These are phyloP conservation scores for Venustoraphidia nigricollis DNA, from an alignment of 2,888 invertebrate genomes.

Conservation along the genomic window DNA sequence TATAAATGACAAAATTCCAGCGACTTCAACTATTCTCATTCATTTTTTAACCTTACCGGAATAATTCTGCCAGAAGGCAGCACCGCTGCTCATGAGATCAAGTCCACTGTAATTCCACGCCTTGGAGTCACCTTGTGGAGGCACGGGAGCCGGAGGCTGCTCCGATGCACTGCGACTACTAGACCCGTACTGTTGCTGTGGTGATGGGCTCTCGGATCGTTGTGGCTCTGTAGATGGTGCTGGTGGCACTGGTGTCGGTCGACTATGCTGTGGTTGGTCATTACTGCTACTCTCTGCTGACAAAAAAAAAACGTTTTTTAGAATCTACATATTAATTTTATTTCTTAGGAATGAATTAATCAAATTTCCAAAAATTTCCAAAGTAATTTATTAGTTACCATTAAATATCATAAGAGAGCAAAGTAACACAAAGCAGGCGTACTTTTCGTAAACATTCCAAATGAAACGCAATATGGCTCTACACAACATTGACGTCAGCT, in stretches of 20 bases:
- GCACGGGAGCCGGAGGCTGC: slow-evolving; percentile 34
- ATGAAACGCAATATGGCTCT: no score
- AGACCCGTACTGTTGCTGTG: slow-evolving; percentile 11
- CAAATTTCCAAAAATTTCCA: no score
- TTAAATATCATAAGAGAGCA: no score
- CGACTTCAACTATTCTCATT: neutral
- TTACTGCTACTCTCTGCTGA: slow-evolving; percentile 15
- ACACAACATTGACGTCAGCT: no score
- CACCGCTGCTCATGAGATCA: slow-evolving; percentile 72
- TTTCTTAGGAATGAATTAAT: no score
- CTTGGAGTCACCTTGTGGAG: slow-evolving; percentile 28
- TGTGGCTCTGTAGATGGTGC: slow-evolving; percentile 12
- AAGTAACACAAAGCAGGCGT: no score
- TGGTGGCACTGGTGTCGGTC: no score
- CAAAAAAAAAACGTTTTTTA: neutral
- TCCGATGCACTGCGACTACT: slow-evolving; percentile 29
- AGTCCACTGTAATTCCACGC: slow-evolving; percentile 50
- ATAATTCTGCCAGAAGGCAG: slow-evolving; percentile 85
- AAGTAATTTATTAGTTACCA: no score
- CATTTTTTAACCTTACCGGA: slow-evolving; percentile 46
- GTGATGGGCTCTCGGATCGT: slow-evolving; percentile 16
- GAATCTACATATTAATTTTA: no score
- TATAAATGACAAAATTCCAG: slow-evolving; percentile 14
- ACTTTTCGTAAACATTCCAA: no score
- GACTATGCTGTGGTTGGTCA: slow-evolving; percentile 7